Conservation (phyloP, 2,888 invertebrate species). For the Chrysolina haemoptera region DNA sequence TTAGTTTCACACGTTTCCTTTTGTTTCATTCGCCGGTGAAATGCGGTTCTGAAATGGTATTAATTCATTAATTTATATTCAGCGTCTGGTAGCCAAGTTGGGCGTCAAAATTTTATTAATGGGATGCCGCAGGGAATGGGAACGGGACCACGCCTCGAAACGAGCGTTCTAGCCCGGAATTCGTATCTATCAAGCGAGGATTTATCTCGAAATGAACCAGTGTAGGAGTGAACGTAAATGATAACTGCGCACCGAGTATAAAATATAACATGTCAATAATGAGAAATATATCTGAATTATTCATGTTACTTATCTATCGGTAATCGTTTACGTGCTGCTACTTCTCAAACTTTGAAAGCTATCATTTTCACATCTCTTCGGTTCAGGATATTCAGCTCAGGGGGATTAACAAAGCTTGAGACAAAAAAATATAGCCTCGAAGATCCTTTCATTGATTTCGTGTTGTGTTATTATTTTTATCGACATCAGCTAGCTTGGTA, state of each 20-base stretch:
- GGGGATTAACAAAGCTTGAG: slow-evolving; percentile 11
- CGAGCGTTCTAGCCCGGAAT: slow-evolving; percentile 58
- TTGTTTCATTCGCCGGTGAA: slow-evolving; percentile 39
- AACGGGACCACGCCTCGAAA: slow-evolving; percentile 62
- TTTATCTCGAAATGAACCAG: slow-evolving; percentile 41
- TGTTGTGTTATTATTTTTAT: slow-evolving; percentile 17
- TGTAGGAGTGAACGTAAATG: slow-evolving; percentile 58
- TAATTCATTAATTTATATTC: slow-evolving; percentile 68
- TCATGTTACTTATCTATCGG: slow-evolving; percentile 53
- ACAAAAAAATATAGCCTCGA: not conserved
- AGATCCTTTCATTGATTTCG: slow-evolving; percentile 14
- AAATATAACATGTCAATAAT: slow-evolving; percentile 59
- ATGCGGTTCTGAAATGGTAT: slow-evolving; percentile 54
- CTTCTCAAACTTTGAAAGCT: slow-evolving; percentile 26
- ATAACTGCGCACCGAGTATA: slow-evolving; percentile 54
- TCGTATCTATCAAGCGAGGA: slow-evolving; percentile 57
- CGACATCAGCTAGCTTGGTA: not conserved
- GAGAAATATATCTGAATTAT: slow-evolving; percentile 54
- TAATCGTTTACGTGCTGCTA: slow-evolving; percentile 52
- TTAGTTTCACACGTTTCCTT: slow-evolving; percentile 27
- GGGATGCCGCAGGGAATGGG: slow-evolving; percentile 62
- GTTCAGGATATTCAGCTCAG: slow-evolving; percentile 22
- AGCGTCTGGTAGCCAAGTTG: slow-evolving; percentile 66
- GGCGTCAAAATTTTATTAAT: slow-evolving; percentile 69
- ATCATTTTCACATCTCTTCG: slow-evolving; percentile 35